Evolutionary conservation across 2,888 invertebrate species (phyloP).

Genomic region (Crossocerus cetratus): DNA sequence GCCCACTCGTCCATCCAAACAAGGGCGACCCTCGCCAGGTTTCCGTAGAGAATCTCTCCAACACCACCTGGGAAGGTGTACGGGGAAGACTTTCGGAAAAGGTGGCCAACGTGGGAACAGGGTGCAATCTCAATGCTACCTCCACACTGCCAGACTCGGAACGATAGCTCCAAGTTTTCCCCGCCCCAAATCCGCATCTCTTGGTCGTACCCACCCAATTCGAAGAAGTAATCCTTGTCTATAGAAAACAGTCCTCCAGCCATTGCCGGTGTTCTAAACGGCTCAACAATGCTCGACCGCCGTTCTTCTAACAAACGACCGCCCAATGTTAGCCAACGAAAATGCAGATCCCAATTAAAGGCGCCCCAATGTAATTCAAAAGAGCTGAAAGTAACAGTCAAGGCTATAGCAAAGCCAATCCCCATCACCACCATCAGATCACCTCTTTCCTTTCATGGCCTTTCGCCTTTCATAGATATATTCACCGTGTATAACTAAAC

Average conservation of each 20-base stretch:
- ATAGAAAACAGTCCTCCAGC: conserved; percentile 97
- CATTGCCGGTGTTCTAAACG: conserved; percentile 92
- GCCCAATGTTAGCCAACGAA: conserved; percentile 89
- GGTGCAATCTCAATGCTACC: conserved; percentile 93
- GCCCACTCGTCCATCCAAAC: conserved; percentile 99
- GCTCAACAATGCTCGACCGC: conserved; percentile 82
- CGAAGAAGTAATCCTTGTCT: conserved; percentile 90
- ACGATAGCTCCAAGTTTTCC: conserved; percentile 97
- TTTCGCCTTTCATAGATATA: no score
- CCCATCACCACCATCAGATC: no score
- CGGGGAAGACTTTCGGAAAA: conserved; percentile 94
- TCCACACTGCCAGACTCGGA: conserved; percentile 97
- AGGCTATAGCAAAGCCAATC: no score
- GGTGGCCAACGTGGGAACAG: conserved; percentile 95
- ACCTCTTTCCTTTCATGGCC: no score
- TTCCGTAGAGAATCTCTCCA: conserved; percentile 90
- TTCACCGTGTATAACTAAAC: conserved; percentile 87
- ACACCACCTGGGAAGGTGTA: conserved; percentile 97
- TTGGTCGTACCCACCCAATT: conserved; percentile 87
- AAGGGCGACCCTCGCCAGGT: conserved; percentile 93
- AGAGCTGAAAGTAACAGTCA: conserved; percentile 81
- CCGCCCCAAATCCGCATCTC: conserved; percentile 96
- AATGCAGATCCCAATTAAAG: conserved; percentile 98
- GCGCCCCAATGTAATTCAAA: conserved; percentile 99
- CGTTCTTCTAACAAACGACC: conserved; percentile 82